These are phyloP conservation scores for Crotalus horridus DNA, from an alignment of 2,113 vertebrate genomes.

Conservation along the genomic window DNA sequence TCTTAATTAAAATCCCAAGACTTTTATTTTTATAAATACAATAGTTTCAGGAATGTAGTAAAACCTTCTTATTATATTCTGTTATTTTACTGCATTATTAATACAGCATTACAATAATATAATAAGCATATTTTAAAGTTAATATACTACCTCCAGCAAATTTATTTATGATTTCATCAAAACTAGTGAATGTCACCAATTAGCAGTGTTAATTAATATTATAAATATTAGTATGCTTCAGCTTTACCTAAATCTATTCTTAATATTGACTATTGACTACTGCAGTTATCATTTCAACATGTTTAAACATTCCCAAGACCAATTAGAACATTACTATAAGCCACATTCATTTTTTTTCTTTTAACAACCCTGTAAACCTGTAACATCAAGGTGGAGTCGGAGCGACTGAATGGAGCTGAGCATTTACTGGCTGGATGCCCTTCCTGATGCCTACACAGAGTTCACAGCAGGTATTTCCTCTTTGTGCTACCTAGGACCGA, in stretches of 20 bases:
- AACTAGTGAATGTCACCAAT: neutral
- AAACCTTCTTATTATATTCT: neutral
- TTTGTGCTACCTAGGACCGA: too few relatives aligned
- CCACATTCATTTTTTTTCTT: too few relatives aligned
- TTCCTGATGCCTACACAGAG: too few relatives aligned
- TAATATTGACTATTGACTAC: neutral
- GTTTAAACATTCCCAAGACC: neutral
- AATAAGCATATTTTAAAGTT: neutral
- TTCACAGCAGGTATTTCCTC: too few relatives aligned
- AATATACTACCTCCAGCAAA: neutral
- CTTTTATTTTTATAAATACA: neutral
- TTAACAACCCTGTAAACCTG: too few relatives aligned
- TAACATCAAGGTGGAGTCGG: too few relatives aligned
- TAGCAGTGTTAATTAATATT: neutral
- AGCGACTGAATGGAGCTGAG: too few relatives aligned
- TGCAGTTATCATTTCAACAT: neutral
- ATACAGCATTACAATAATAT: neutral
- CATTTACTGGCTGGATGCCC: too few relatives aligned
- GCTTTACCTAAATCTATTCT: neutral
- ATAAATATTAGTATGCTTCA: neutral
- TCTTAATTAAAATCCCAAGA: neutral
- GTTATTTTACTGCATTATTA: neutral
- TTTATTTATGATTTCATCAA: neutral
- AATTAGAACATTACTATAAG: neutral
- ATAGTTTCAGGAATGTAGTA: neutral